These are phyloP conservation scores for Cathartes aura DNA, from an alignment of 2,113 vertebrate genomes.

Conservation along the genomic window DNA sequence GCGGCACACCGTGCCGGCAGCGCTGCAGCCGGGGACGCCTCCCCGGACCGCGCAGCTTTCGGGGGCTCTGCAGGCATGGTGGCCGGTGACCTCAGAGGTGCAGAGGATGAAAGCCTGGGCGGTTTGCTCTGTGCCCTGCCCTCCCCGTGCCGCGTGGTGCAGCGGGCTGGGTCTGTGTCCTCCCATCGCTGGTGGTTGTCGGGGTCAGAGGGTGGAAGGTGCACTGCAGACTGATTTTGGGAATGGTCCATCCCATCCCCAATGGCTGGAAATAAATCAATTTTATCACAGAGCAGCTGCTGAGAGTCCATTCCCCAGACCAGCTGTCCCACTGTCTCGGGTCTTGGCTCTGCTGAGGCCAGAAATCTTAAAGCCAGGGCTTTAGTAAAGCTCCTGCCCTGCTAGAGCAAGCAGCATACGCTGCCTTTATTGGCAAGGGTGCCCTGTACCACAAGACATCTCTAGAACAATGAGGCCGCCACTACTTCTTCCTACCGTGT, in stretches of 20 bases:
- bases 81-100: not conserved
- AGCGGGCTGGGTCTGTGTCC: not conserved
- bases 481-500: accelerated
- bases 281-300: not conserved
- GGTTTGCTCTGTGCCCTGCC: not conserved
- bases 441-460: accelerated
- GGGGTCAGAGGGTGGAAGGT: not conserved
- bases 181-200: not conserved
- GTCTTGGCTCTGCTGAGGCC: not conserved
- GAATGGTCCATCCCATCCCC: not conserved
- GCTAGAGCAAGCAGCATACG: accelerated
- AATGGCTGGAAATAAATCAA: accelerated
- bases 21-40: not conserved
- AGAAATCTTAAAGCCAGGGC: not conserved
- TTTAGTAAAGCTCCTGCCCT: not conserved
- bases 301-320: not conserved
- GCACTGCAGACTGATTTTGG: not conserved
- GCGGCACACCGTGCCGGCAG: accelerated
- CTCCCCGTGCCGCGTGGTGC: not conserved
- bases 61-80: not conserved
- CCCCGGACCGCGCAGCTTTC: accelerated
- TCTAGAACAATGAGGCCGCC: not conserved
- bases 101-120: accelerated
- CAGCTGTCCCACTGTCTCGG: not conserved
- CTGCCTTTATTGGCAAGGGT: not conserved